Base-by-base conservation (phyloP, 2,113 vertebrate species). In the Anarrhichthys ocellatus region DNA sequence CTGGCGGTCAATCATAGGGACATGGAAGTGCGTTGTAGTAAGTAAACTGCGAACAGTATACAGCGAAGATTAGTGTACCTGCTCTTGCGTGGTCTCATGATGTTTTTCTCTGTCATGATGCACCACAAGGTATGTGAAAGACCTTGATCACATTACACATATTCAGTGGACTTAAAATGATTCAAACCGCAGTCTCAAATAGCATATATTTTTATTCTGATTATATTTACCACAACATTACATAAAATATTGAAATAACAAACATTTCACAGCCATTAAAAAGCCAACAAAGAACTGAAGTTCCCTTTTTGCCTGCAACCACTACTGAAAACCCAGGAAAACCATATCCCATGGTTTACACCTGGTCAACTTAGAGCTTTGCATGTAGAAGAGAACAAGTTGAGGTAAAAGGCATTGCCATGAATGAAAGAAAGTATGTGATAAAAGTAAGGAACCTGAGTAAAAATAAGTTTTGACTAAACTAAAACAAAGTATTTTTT, bases 41-140 rank as follows among this genome's bases (percentile, higher is more conserved):
- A 40, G 38, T 40, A 34, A 34, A 34, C 34, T 34, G 34, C 34
- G 4, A 46, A 48, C 17, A 18, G 44, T 18, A 48, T 6, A 34
- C 34, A 34, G 34, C 44, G 15, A 1, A 46, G 44, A 46, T 15
- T 4, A 10, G 42, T 44, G 6, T 2, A 52, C 24, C 17, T 14
- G 32, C 44, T 50, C 32, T 32, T 0, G 2, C 18, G 2, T 24
- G 75, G 77, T 89, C 83, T 93, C 76, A 50, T 91, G 83, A 79
- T 89, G 73, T 92, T 93, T 92, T 89, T 73, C 76, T 82, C 74
- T 56, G 1, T 84, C 22, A 32, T 68, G 61, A 88, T 69, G 68
- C 36, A 71, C 34, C 58, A 2, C 48, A 65, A 87, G 84, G 27
- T 67, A 88, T 82, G 65, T 56, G 10, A n/a, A 27, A 59, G 17